Percentiles rank a stretch among this genome's conserved stretches.
Evolutionary conservation across 2,888 invertebrate genomes (phyloP).

Genomic region (Alentia gelatinosa): DNA sequence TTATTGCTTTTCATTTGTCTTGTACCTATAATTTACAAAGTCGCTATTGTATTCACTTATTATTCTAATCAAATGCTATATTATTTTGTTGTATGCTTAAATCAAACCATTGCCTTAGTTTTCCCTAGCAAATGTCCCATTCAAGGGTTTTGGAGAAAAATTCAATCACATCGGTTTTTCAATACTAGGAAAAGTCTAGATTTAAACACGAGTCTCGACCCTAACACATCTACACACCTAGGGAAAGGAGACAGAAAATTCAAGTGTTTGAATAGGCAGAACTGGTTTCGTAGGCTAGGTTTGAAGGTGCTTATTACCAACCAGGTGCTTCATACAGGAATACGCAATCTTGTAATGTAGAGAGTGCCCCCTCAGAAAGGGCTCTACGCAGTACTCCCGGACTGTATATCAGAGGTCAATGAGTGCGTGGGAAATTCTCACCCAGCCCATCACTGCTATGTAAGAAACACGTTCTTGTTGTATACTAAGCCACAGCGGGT

Average conservation of each 20-base stretch:
- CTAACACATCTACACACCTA: too few species aligned
- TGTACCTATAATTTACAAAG: constrained; percentile 15
- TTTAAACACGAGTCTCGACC: too few species aligned
- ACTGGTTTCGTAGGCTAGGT: background rate
- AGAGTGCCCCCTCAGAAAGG: background rate
- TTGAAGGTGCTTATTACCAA: constrained; percentile 16
- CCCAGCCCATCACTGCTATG: too few species aligned
- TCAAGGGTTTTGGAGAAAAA: background rate
- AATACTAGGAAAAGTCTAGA: background rate
- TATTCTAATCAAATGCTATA: constrained; percentile 42
- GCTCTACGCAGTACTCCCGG: background rate
- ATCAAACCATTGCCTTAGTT: background rate
- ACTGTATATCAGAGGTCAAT: background rate
- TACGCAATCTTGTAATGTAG: background rate
- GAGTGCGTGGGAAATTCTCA: background rate
- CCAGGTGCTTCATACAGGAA: constrained; percentile 10
- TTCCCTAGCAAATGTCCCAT: background rate
- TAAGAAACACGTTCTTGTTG: too few species aligned
- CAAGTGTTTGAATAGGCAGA: background rate
- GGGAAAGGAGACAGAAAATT: too few species aligned
- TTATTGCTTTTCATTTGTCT: constrained; percentile 23
- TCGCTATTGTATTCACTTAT: constrained; percentile 6
- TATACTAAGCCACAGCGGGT: too few species aligned
- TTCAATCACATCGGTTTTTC: background rate
- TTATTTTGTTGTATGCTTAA: background rate